These are phyloP conservation scores for Eupithecia tripunctaria DNA, from an alignment of 2,888 invertebrate species.

Conservation along the genomic window DNA sequence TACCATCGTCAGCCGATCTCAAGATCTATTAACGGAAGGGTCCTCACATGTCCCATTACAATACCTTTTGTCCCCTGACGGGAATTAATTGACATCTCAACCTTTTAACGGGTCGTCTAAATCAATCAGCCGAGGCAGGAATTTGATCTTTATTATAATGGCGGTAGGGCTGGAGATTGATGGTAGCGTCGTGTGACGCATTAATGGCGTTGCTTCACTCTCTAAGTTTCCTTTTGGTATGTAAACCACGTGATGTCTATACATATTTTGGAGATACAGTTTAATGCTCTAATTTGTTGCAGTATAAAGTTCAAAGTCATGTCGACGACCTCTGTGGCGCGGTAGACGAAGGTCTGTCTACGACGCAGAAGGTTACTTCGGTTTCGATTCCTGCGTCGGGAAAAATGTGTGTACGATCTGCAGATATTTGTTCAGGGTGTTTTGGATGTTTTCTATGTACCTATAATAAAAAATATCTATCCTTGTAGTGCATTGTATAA, in stretches of 20 bases:
- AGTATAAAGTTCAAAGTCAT: not conserved
- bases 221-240: not conserved
- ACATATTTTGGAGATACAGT: not conserved
- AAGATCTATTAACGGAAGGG: conserved; percentile 67
- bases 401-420: too few species aligned
- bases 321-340: too few species aligned
- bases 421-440: too few species aligned
- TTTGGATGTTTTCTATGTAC: too few species aligned
- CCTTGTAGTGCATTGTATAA: too few species aligned
- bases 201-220: conserved; percentile 6
- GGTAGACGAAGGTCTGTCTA: too few species aligned
- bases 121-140: conserved; percentile 14
- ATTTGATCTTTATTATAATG: conserved; percentile 18
- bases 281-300: not conserved
- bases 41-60: conserved; percentile 62
- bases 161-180: conserved; percentile 9
- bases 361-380: too few species aligned
- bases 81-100: conserved; percentile 70
- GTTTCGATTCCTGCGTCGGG: too few species aligned
- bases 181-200: conserved; percentile 11
- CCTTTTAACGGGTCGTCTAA: conserved; percentile 31
- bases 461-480: too few species aligned
- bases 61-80: conserved; percentile 50
- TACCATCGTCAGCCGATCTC: conserved; percentile 44
- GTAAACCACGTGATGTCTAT: not conserved